phyloP scores from a whole-genome alignment of 2,797 vertebrate genomes.

The Sparus aurata region DNA sequence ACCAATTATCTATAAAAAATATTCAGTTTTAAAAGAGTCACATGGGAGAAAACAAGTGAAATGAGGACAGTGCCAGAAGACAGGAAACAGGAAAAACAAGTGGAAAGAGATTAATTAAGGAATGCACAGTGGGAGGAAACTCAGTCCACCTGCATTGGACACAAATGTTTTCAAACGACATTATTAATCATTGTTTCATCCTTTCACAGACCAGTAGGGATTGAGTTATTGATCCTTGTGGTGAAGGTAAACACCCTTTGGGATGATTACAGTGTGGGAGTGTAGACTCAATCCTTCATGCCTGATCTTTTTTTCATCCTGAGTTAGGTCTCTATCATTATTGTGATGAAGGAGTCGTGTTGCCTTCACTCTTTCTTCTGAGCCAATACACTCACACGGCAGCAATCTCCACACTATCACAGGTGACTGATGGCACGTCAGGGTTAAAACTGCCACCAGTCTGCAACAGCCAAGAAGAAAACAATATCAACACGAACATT shows the following conservation, averaged over 20 bases:
- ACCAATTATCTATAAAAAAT: background rate
- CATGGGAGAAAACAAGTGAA: background rate
- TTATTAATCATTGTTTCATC: constrained; percentile 53
- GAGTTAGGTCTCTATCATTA: constrained; percentile 49
- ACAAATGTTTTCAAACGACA: constrained; percentile 42
- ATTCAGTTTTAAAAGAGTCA: background rate
- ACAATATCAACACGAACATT: constrained; percentile 42
- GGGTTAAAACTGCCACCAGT: constrained; percentile 47
- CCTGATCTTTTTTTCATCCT: constrained; percentile 15
- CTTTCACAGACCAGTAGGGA: constrained; percentile 15
- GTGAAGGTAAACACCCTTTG: constrained; percentile 55
- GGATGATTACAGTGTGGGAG: constrained; percentile 35
- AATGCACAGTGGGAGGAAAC: background rate
- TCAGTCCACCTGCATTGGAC: background rate
- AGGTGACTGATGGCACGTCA: constrained; percentile 55
- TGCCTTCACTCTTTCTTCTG: constrained; percentile 29
- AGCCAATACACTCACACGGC: constrained; percentile 14
- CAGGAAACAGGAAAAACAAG: background rate
- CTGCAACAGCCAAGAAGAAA: constrained; percentile 42
- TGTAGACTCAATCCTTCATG: constrained; percentile 37
- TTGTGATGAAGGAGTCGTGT: constrained; percentile 43
- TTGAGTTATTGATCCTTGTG: constrained; percentile 50
- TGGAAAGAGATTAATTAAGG: constrained; percentile 17
- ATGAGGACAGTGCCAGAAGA: background rate
- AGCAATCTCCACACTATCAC: constrained; percentile 36